Evolutionary conservation across 1,140 invertebrate species (phyloP), one percentile per base, ranked within the genome.

Genomic region (Arion vulgaris): DNA sequence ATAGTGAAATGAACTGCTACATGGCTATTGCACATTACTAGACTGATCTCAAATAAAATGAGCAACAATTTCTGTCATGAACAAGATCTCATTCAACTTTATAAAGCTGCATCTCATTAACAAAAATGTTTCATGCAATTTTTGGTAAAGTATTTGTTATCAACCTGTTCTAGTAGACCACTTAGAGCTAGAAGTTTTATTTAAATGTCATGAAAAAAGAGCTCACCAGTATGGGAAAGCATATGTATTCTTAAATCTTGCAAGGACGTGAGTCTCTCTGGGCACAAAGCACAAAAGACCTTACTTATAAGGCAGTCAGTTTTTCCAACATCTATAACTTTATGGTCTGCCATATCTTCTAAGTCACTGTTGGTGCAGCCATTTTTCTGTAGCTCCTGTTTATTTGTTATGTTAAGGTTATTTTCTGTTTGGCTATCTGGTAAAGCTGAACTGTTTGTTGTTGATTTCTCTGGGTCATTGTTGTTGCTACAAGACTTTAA

Each of bases 191-290:
- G 41, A 45, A 45, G 15, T 15, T 15, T 45, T 45, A 7, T 45
- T 45, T 45, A 5, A 45, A 5, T 15, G 15, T 45, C 15, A 45
- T 7, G 15, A 7, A 45, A 45, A 45, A 51, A 74, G 23, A 74
- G 38, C 79, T 87, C 83, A 92, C 91, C 90, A 80, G 89, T 92
- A 80, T 91, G 92, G 26, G 89, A 91, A 36, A 96, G 93, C 96
- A 98, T 97, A 91, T 98, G 97, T 15, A 97, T 94, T 0, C 97
- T 94, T 0, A 98, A 93, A 92, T 98, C 97, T 90, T 98, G 97
- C 0, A 97, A 95, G 0, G 97, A 98, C 96, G 96, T 98, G 91
- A 98, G 98, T 62, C 96, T 95, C 83, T 97, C 95, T 87, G 97
- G 94, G 90, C 97, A 98, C 88, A 98, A 97, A 2, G 91, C 89